Evolutionary conservation across 2,888 invertebrate genomes (phyloP).

Genomic region (Xestia sexstrigata): DNA sequence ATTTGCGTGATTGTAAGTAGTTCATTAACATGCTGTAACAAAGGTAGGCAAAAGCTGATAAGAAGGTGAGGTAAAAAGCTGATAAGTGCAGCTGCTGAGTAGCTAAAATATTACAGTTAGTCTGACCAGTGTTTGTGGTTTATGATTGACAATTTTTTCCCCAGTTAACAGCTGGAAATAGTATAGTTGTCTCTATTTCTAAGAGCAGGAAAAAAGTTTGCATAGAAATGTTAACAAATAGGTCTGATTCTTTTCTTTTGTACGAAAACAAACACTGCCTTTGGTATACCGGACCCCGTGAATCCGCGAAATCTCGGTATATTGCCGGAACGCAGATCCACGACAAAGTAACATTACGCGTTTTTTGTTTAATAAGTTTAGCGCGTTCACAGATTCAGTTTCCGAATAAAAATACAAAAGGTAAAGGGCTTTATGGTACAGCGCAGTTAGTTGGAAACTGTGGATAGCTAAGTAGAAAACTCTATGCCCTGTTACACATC

Average conservation of each 20-base stretch:
- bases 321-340: too few relatives aligned
- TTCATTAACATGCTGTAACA: not conserved
- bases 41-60: not conserved
- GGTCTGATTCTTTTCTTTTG: not conserved
- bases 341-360: too few relatives aligned
- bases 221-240: not conserved
- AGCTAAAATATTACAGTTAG: not conserved
- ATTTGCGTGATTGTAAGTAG: constrained; percentile 2
- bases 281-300: too few relatives aligned
- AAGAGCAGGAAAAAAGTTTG: not conserved
- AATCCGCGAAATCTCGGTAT: too few relatives aligned
- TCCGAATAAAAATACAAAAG: too few relatives aligned
- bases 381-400: too few relatives aligned
- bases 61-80: not conserved
- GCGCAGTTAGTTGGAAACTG: not conserved
- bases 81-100: not conserved
- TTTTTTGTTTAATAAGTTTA: too few relatives aligned
- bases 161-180: not conserved
- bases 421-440: not conserved
- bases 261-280: not conserved
- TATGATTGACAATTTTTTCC: not conserved
- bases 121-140: not conserved
- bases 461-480: not conserved
- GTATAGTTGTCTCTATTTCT: not conserved
- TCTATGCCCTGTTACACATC: not conserved